Percentiles rank a stretch among this genome's conserved stretches.
These are phyloP conservation scores for Heliconius erato DNA, from an alignment of 2,888 invertebrate genomes.

Conservation along the genomic window DNA sequence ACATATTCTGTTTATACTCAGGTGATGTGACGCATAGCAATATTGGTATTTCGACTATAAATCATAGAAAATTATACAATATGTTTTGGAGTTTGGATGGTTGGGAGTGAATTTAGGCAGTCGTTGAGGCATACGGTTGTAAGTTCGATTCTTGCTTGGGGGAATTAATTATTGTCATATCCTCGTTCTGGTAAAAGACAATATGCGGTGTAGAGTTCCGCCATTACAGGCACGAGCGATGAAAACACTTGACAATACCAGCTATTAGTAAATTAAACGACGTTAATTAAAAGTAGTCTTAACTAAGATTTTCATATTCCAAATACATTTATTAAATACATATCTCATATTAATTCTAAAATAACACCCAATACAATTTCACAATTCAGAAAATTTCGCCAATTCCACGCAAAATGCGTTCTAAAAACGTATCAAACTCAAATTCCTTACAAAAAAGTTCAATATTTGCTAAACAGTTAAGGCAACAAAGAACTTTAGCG, in stretches of 20 bases:
- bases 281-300: no score
- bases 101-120: background rate
- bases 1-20: constrained; percentile 45
- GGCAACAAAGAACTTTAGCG: constrained; percentile 37
- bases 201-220: background rate
- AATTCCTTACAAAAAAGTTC: constrained; percentile 28
- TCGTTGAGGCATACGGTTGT: background rate
- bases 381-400: background rate
- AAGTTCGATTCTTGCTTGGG: background rate
- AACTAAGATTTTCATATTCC: no score
- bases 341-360: no score
- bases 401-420: background rate
- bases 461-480: constrained; percentile 42
- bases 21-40: constrained; percentile 39
- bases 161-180: background rate
- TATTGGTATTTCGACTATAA: constrained; percentile 33
- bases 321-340: no score
- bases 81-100: background rate
- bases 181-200: background rate
- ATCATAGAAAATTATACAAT: constrained; percentile 21
- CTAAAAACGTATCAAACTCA: constrained; percentile 12
- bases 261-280: no score
- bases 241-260: no score
- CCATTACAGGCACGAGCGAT: no score
- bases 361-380: background rate